Conservation (phyloP, 2,888 invertebrate genomes). For the Orthosia gothica region DNA sequence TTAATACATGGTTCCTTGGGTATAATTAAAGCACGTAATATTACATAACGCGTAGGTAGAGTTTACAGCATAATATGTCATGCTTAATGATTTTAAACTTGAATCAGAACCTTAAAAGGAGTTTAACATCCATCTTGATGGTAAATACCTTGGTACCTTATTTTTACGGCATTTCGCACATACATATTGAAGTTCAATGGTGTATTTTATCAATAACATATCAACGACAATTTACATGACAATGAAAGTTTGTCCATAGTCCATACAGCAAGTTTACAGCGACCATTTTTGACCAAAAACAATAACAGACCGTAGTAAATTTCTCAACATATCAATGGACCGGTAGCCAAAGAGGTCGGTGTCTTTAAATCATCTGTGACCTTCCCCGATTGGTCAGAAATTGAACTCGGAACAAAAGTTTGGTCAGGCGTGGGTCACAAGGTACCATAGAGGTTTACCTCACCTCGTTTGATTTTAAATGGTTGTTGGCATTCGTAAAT, state of each 20-base stretch:
- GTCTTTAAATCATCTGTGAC: slow-evolving; percentile 45
- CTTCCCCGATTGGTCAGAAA: slow-evolving; percentile 47
- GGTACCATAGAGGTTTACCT: slow-evolving; percentile 60
- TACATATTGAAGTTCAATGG: slow-evolving; percentile 15
- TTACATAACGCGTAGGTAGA: neutral
- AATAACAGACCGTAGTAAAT: slow-evolving; percentile 40
- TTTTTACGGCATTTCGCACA: slow-evolving; percentile 32
- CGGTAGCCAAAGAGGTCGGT: slow-evolving; percentile 32
- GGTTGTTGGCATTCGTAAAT: slow-evolving; percentile 27
- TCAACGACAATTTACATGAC: slow-evolving; percentile 32
- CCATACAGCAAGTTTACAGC: slow-evolving; percentile 11
- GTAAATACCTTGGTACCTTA: slow-evolving; percentile 30
- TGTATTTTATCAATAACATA: slow-evolving; percentile 13
- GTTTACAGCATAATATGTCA: slow-evolving; percentile 12
- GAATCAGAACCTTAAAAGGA: slow-evolving; percentile 14
- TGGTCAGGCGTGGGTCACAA: slow-evolving; percentile 61
- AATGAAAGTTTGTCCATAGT: slow-evolving; percentile 29
- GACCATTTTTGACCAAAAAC: slow-evolving; percentile 55
- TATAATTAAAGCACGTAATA: slow-evolving; percentile 19
- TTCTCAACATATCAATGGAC: slow-evolving; percentile 52
- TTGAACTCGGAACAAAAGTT: slow-evolving; percentile 55
- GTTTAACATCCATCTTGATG: slow-evolving; percentile 13
- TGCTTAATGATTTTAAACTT: slow-evolving; percentile 29
- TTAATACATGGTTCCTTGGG: slow-evolving; percentile 1
- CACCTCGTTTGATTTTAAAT: slow-evolving; percentile 50